These are phyloP conservation scores for Bibio marci DNA, from an alignment of 2,888 invertebrate species.

Conservation along the genomic window DNA sequence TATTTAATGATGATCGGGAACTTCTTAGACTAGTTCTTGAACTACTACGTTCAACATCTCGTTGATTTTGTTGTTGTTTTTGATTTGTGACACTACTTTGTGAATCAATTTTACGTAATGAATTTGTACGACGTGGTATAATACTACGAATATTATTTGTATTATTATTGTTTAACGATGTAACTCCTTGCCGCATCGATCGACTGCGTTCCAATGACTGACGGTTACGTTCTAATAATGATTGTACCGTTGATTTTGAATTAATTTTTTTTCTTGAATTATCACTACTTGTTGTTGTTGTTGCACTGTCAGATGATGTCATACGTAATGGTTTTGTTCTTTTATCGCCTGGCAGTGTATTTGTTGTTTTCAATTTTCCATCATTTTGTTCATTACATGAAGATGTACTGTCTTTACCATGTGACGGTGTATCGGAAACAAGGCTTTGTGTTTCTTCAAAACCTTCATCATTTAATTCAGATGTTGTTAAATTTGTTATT, in stretches of 20 bases:
- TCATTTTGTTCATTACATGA: conserved; percentile 53
- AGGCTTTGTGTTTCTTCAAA: conserved; percentile 82
- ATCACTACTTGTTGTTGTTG: conserved; percentile 19
- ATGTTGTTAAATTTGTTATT: conserved; percentile 19
- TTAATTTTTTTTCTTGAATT: conserved; percentile 14
- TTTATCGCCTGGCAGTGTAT: conserved; percentile 17
- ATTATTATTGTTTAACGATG: conserved; percentile 7
- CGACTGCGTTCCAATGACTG: conserved; percentile 16
- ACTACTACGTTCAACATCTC: conserved; percentile 56
- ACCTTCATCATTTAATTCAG: conserved; percentile 69
- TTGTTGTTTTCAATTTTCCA: conserved; percentile 17
- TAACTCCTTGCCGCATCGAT: conserved; percentile 10
- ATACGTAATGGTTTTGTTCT: conserved; percentile 12
- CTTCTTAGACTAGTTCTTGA: conserved; percentile 66
- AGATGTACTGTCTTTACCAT: conserved; percentile 49
- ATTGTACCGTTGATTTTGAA: conserved; percentile 14
- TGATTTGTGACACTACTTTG: conserved; percentile 13
- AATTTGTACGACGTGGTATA: conserved; percentile 25
- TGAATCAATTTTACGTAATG: conserved; percentile 27
- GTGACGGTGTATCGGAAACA: conserved; percentile 72
- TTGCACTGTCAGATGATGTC: conserved; percentile 29
- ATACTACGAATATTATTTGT: conserved; percentile 18
- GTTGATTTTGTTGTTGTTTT: conserved; percentile 16
- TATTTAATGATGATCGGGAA: conserved; percentile 69
- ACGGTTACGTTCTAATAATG: conserved; percentile 17